Base-by-base conservation (phyloP, 1,140 invertebrate genomes). In the Leptopilina clavipes region DNA sequence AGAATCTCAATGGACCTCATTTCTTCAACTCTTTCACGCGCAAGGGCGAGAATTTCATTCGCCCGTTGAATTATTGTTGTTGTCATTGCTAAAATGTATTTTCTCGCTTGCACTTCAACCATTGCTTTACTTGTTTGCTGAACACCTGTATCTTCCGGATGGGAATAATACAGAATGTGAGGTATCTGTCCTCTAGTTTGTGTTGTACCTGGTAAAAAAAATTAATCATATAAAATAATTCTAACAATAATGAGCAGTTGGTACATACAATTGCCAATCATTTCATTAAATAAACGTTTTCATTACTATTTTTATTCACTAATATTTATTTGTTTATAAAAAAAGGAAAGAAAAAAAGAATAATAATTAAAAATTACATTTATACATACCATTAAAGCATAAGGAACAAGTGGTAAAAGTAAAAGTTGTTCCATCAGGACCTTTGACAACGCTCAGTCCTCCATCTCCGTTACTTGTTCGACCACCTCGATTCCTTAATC, bases 171-270 rank as follows among this genome's bases (percentile, higher is more conserved):
- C 7, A 99, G 92, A 73, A 99, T 94, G 83, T 97, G 95, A 0
- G 98, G 98, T 81, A 99, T 94, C 91, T 99, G 98, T 54, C 98
- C 98, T 48, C 98, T 91, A 0, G 95, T 95, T 81, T 98, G 93
- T 3, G 97, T 98, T 0, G 98, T 90, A 40, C 88, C 88, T 89
- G 37, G 7, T 40, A 40, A 40, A 37, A 31, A 14, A 65, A 65
- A 31, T 14, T 48, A 48, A 48, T 48, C 3, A 56, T n/a, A n/a
- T 59, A n/a, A 31, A 2, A 1, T 2, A 31, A 31, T 31, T 31
- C 25, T 31, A 31, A 31, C 5, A 31, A 31, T 2, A 5, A 2
- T 31, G 25, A 31, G 25, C 25, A 31, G 5, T 31, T 31, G 1
- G 25, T 31, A 5, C 25, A 31, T 31, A 5, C 25, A 31, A 31